Evolutionary conservation across 2,888 invertebrate genomes (phyloP).

Genomic region (Drosophila siamana): DNA sequence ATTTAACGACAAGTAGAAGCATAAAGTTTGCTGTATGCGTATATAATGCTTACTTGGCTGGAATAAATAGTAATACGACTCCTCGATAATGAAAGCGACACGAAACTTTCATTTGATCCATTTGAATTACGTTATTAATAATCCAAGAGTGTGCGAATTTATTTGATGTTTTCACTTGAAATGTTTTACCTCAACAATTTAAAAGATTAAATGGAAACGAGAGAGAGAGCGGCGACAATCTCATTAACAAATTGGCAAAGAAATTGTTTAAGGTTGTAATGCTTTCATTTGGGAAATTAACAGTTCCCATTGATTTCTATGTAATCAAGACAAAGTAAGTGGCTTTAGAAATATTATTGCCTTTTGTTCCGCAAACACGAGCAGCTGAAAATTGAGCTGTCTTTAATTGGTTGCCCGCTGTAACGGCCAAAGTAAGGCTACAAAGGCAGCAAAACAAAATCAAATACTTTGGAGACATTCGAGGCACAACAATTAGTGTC

Average conservation of each 20-base stretch:
- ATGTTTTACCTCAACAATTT: neutral
- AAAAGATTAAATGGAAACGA: neutral
- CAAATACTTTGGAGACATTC: conserved; percentile 36
- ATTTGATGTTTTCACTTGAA: neutral
- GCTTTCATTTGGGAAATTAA: conserved; percentile 11
- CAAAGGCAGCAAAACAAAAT: conserved; percentile 30
- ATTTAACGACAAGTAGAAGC: conserved; percentile 40
- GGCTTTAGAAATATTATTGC: conserved; percentile 22
- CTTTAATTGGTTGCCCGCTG: conserved; percentile 29
- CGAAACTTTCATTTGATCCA: neutral
- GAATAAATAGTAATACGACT: conserved; percentile 8
- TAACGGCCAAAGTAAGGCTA: conserved; percentile 5
- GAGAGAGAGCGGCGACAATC: neutral
- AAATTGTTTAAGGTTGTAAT: neutral
- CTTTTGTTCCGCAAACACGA: conserved; percentile 19
- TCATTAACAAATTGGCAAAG: neutral
- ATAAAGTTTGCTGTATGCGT: conserved; percentile 25
- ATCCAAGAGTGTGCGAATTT: neutral
- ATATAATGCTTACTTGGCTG: conserved; percentile 19
- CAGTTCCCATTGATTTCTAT: conserved; percentile 13
- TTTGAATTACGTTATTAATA: neutral
- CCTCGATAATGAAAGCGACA: neutral
- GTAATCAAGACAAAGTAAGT: conserved; percentile 20
- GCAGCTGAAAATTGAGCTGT: conserved; percentile 20
- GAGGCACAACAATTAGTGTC: conserved; percentile 67